phyloP scores from a whole-genome alignment of 2,888 invertebrate genomes.

The Agonopterix subpropinquella region DNA sequence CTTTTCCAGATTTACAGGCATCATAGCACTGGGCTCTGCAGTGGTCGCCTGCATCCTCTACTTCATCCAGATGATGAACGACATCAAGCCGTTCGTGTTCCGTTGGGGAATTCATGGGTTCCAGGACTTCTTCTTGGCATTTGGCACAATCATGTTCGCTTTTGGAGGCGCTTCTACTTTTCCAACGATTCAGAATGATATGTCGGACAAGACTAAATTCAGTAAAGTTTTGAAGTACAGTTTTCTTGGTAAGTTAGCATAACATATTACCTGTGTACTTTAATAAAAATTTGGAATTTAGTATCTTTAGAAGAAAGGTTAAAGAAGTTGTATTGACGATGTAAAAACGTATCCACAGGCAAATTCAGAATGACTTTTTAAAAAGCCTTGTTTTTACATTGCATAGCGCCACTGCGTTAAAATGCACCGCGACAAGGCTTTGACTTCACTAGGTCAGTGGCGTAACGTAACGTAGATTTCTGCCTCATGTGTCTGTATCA shows the following conservation, averaged over 20 bases:
- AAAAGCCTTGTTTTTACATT: too few species aligned
- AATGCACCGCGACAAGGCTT: too few species aligned
- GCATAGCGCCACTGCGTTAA: too few species aligned
- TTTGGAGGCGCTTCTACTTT: conserved; percentile 85
- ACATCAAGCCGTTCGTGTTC: conserved; percentile 58
- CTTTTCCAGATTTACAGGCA: conserved; percentile 74
- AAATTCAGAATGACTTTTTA: too few species aligned
- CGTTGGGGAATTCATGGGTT: conserved; percentile 73
- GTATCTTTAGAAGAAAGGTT: too few species aligned
- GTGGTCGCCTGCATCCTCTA: conserved; percentile 78
- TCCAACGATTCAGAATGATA: conserved; percentile 87
- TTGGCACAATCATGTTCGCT: conserved; percentile 82
- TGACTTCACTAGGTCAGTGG: too few species aligned
- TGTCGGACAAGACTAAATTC: conserved; percentile 80
- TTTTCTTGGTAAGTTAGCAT: conserved; percentile 71
- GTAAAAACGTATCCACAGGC: too few species aligned
- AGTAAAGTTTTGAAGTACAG: conserved; percentile 77
- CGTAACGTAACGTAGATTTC: too few species aligned
- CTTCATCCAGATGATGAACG: conserved; percentile 76
- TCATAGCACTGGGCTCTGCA: conserved; percentile 78
- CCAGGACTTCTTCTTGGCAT: conserved; percentile 79
- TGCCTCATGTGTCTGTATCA: too few species aligned
- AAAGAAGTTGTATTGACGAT: too few species aligned
- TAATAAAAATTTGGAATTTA: too few species aligned
- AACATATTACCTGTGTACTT: background rate